Percentiles rank a stretch among this genome's conserved stretches.
Conservation (phyloP, 2,888 invertebrate species). For the Bellardia bayeri region DNA sequence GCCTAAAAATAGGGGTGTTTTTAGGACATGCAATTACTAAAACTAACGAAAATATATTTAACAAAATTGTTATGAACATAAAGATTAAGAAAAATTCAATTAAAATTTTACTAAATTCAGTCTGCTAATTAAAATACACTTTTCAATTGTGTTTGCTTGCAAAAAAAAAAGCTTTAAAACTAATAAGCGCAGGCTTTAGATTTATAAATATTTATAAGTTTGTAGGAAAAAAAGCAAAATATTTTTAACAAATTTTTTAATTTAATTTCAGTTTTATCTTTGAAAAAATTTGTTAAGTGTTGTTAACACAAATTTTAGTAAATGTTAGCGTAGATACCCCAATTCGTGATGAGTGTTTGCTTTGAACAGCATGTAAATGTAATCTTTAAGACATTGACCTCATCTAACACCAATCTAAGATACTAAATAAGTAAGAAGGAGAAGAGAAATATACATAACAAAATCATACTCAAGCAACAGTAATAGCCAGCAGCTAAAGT, state of each 20-base stretch:
- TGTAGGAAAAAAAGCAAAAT: background rate
- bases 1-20: slow-evolving; percentile 5
- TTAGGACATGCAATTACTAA: slow-evolving; percentile 12
- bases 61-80: slow-evolving; percentile 23
- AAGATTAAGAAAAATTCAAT: background rate
- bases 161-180: background rate
- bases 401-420: slow-evolving; percentile 29
- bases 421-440: background rate
- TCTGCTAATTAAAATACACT: slow-evolving; percentile 9
- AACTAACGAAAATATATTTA: background rate
- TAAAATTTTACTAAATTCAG: slow-evolving; percentile 25
- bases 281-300: background rate
- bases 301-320: background rate
- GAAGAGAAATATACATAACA: background rate
- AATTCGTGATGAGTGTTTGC: background rate
- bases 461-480: slow-evolving; percentile 6
- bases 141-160: background rate
- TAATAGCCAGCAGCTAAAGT: background rate
- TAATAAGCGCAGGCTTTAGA: no score
- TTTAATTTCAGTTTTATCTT: background rate
- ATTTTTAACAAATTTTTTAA: background rate
- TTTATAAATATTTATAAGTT: slow-evolving; percentile 1
- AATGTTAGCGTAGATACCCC: background rate
- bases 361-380: slow-evolving; percentile 39
- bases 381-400: slow-evolving; percentile 65